Evolutionary conservation across 2,797 vertebrate genomes (phyloP).

Genomic region (Adrianichthys oophorus): DNA sequence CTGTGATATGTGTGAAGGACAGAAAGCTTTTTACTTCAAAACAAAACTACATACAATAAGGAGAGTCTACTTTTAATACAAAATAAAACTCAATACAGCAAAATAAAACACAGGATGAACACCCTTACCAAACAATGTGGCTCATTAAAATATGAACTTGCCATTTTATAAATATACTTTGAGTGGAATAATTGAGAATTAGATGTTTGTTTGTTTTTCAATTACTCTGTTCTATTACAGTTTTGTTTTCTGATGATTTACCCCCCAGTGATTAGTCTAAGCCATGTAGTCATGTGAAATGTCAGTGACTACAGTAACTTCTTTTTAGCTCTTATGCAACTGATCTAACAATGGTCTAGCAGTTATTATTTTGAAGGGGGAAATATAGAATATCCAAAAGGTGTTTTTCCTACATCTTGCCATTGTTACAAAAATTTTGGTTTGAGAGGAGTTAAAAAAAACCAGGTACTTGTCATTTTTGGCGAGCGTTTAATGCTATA

Average conservation of each 20-base stretch:
- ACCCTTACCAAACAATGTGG: too few species aligned
- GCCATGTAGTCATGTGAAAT: slow-evolving; percentile 14
- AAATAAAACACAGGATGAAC: background rate
- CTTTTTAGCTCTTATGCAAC: background rate
- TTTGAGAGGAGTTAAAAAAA: background rate
- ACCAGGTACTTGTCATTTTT: background rate
- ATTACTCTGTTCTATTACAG: slow-evolving; percentile 16
- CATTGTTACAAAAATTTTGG: background rate
- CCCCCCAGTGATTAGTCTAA: slow-evolving; percentile 11
- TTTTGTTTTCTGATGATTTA: slow-evolving; percentile 22
- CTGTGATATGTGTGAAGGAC: slow-evolving; percentile 45
- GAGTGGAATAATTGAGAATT: slow-evolving; percentile 6
- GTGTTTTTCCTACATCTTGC: background rate
- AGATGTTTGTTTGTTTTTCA: background rate
- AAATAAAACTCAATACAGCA: background rate
- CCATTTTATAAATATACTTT: slow-evolving; percentile 12
- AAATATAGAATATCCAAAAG: background rate
- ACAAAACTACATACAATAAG: too few species aligned
- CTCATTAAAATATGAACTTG: slow-evolving; percentile 12
- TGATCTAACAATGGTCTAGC: background rate
- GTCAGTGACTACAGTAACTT: slow-evolving; percentile 12
- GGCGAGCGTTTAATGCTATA: background rate
- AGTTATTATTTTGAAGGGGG: background rate
- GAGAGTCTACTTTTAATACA: too few species aligned
- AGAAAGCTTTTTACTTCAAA: slow-evolving; percentile 7